Evolutionary conservation across 2,797 vertebrate species (phyloP), one percentile per base, ranked within the genome.

Genomic region (Aeoliscus strigatus): DNA sequence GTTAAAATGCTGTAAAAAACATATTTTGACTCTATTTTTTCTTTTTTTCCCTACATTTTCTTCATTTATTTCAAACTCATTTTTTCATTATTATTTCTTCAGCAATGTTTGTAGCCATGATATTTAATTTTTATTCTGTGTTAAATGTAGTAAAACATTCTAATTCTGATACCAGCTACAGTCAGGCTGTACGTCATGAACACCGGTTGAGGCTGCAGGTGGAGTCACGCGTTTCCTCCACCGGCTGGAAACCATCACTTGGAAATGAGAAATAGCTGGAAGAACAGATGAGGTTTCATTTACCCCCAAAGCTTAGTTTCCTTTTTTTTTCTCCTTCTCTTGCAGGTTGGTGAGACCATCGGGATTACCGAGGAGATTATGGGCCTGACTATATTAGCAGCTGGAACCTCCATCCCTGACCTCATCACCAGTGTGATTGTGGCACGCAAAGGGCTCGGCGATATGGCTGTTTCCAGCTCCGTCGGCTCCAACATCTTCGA

Each of bases 401-500:
- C 96, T 67, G 96, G 96, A 33, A 98, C 96, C 35, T 99, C 96
- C 49, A 99, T 98, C 79, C 96, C 96, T 64, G 96, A 99, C 70
- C 92, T 99, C 67, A 99, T 99, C 83, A 99, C 96, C 78, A 98
- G 96, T 58, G 96, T 99, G 52, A 99, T 99, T 33, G 96, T 99
- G 60, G 96, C 96, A 71, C 91, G 96, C 54, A 99, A 98, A 77
- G 96, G 96, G 31, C 87, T 99, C 14, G 96, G 96, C 1, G 96
- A 99, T 50, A 99, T 99, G 96, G 96, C 96, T 4, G 96, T 99
- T 34, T 99, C 96, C 73, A 99, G 96, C 82, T 99, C 96, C 13
- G 96, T 99, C 14, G 96, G 96, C 73, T 98, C 96, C 71, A 99
- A 99, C 84, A 99, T 99, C 77, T 99, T 99, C 77, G 96, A 99